Conservation (phyloP, 2,797 vertebrate species). For the Pteronotus mesoamericanus region DNA sequence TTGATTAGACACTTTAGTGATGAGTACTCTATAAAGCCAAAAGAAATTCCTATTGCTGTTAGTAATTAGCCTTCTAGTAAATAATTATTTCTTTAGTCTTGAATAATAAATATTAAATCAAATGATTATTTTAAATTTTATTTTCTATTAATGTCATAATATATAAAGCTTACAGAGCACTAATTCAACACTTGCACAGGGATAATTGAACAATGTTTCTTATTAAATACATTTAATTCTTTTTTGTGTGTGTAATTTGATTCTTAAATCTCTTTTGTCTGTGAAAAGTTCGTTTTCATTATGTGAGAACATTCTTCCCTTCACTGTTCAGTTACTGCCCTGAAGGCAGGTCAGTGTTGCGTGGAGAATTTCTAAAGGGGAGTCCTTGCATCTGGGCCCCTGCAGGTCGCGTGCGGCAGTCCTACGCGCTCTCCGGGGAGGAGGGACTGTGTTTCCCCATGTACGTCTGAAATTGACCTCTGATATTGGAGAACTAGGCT, state of each 20-base stretch:
- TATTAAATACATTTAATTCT: neutral
- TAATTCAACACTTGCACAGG: neutral
- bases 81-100: neutral
- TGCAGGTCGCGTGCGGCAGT: neutral
- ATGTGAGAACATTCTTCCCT: neutral
- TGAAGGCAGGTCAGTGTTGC: neutral
- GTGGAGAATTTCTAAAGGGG: neutral
- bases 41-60: neutral
- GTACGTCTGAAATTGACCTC: neutral
- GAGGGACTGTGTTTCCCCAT: accelerated
- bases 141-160: neutral
- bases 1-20: neutral
- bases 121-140: neutral
- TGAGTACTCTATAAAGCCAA: neutral
- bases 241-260: neutral
- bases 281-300: neutral
- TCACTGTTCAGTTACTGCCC: neutral
- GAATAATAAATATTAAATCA: neutral
- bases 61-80: neutral
- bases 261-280: neutral
- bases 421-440: neutral
- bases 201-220: neutral
- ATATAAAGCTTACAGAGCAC: neutral
- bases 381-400: too few species aligned
- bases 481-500: neutral